These are phyloP conservation scores for Cryptus armator DNA, from an alignment of 2,888 invertebrate species.

Conservation along the genomic window DNA sequence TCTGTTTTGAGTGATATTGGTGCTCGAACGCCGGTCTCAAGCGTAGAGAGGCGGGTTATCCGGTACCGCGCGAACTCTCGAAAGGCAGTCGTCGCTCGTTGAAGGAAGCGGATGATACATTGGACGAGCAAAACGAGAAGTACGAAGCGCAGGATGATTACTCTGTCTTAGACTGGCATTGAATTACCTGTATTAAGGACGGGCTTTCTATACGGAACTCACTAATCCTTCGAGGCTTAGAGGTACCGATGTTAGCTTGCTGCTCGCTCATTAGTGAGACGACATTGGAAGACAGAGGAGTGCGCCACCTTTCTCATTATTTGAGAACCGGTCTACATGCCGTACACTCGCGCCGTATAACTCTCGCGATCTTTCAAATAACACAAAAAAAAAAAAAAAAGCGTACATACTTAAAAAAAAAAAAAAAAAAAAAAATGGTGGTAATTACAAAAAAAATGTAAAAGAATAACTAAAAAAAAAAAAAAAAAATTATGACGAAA, in stretches of 20 bases:
- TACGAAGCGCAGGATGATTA: constrained; percentile 24
- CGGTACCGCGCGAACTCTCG: constrained; percentile 7
- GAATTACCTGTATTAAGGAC: constrained; percentile 44
- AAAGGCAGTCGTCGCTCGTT: constrained; percentile 12
- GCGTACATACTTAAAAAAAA: too few species aligned
- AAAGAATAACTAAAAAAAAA: too few species aligned
- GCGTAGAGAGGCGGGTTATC: constrained; percentile 16
- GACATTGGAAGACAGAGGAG: constrained; percentile 16
- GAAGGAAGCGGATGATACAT: constrained; percentile 43
- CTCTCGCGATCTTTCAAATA: too few species aligned
- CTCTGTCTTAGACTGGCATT: constrained; percentile 54
- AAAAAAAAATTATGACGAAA: too few species aligned
- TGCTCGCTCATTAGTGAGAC: constrained; percentile 56
- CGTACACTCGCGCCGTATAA: too few species aligned
- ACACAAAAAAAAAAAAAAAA: too few species aligned
- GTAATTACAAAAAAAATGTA: too few species aligned
- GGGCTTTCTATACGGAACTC: constrained; percentile 23
- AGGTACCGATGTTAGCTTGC: constrained; percentile 57
- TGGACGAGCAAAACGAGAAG: constrained; percentile 26
- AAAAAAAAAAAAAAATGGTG: too few species aligned
- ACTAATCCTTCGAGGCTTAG: constrained; percentile 54
- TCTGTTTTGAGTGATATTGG: constrained; percentile 58
- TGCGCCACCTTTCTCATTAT: background rate
- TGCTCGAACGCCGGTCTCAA: constrained; percentile 29
- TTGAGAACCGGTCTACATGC: background rate